These are phyloP conservation scores for Drosophila meridionalis DNA, from an alignment of 2,888 invertebrate genomes.

Conservation along the genomic window DNA sequence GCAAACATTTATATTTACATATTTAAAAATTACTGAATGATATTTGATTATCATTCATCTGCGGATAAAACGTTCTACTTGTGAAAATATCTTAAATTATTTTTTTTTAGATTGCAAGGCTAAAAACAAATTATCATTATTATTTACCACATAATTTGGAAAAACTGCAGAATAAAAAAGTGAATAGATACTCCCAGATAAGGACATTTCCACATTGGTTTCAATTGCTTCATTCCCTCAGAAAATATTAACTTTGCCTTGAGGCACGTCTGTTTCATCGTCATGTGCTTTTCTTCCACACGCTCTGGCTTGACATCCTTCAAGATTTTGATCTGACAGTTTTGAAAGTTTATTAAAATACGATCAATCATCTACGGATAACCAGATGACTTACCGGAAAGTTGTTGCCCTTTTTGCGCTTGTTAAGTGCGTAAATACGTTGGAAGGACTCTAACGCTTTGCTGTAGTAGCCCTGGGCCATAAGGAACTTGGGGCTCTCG, in stretches of 20 bases:
- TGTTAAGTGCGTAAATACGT: constrained; percentile 88
- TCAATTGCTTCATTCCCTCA: constrained; percentile 49
- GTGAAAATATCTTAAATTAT: no score
- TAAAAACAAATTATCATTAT: neutral
- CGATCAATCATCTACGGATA: neutral
- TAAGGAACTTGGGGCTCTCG: constrained; percentile 82
- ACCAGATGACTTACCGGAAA: constrained; percentile 87
- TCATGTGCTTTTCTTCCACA: neutral
- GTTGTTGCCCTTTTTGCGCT: constrained; percentile 87
- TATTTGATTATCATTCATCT: no score
- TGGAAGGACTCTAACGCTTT: constrained; percentile 79
- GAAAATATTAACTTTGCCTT: constrained; percentile 33
- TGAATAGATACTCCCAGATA: constrained; percentile 50
- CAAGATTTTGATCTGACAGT: constrained; percentile 45
- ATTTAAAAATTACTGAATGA: no score
- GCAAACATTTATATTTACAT: no score
- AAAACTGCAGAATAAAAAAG: constrained; percentile 60
- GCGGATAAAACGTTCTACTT: no score
- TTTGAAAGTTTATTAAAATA: neutral
- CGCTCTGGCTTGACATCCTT: constrained; percentile 53
- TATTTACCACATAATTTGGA: constrained; percentile 66
- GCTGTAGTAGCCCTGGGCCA: constrained; percentile 76
- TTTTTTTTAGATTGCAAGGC: neutral
- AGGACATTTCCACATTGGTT: constrained; percentile 58
- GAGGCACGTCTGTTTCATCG: constrained; percentile 10